phyloP scores from a whole-genome alignment of 92 coral and sea anemone species.

The Bergia sp. region DNA sequence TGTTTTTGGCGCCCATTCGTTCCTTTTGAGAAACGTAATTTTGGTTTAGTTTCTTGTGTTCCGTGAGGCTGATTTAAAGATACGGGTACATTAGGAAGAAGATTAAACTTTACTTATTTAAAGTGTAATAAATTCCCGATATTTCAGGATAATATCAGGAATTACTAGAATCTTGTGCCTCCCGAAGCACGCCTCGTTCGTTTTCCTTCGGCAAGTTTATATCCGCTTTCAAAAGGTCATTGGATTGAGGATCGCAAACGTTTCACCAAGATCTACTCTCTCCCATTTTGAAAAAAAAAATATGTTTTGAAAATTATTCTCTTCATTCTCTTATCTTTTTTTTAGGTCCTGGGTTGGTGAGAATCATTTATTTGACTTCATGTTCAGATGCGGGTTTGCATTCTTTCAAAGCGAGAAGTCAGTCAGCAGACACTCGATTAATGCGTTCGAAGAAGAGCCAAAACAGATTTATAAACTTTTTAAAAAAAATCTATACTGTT shows the following conservation, averaged over 20 bases:
- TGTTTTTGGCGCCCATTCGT: constrained; percentile 36
- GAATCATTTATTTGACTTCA: constrained; percentile 15
- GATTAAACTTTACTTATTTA: not conserved
- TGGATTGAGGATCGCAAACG: constrained; percentile 8
- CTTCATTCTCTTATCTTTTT: not conserved
- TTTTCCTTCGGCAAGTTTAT: constrained; percentile 56
- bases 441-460: constrained; percentile 20
- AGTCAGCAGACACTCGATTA: constrained; percentile 11
- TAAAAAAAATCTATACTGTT: not conserved
- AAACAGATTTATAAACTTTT: not conserved
- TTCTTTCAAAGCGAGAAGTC: constrained; percentile 28
- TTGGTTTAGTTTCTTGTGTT: not conserved
- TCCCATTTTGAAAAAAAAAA: not conserved
- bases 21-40: constrained; percentile 3
- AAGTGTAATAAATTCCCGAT: not conserved
- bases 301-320: not conserved
- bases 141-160: not conserved
- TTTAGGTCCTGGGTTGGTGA: not conserved
- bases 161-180: not conserved
- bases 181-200: constrained; percentile 38
- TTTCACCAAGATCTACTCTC: not conserved
- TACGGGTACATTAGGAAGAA: not conserved
- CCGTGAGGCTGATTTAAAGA: not conserved
- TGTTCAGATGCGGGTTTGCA: not conserved
- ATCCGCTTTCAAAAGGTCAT: constrained; percentile 73